A percentile compares a stretch with the other conserved stretches of the same genome.
Conservation (phyloP, 1,140 invertebrate species). For the Lasioglossum baleicum region DNA sequence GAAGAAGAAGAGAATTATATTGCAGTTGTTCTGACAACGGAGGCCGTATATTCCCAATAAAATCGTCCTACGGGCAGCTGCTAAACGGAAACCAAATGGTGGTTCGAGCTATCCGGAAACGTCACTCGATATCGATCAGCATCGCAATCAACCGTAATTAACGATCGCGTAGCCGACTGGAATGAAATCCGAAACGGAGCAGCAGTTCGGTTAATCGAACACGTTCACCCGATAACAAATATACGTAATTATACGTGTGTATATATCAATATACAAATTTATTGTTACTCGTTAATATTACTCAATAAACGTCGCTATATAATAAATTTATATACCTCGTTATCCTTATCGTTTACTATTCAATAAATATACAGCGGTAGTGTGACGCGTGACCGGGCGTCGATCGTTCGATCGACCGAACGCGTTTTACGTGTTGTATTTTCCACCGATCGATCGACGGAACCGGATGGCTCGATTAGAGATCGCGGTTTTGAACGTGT, state of each 20-base stretch:
- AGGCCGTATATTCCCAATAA: constrained; percentile 12
- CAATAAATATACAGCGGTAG: constrained; percentile 59
- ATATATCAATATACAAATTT: constrained; percentile 60
- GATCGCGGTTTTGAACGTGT: too few species aligned
- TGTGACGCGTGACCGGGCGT: constrained; percentile 36
- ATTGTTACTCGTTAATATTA: constrained; percentile 55
- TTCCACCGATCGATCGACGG: neutral
- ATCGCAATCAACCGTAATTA: neutral
- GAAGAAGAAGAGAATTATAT: constrained; percentile 18
- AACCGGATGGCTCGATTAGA: neutral
- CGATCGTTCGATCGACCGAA: constrained; percentile 56
- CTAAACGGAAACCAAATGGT: neutral
- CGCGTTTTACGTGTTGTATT: neutral
- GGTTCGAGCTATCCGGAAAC: neutral
- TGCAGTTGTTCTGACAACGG: constrained; percentile 7
- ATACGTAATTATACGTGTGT: constrained; percentile 43
- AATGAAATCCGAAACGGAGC: neutral
- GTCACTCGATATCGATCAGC: too few species aligned
- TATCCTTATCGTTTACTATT: constrained; percentile 53
- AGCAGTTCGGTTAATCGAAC: constrained; percentile 54
- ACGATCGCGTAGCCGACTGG: too few species aligned
- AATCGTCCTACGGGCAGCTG: neutral
- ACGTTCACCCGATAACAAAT: constrained; percentile 31
- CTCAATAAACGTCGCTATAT: constrained; percentile 57
- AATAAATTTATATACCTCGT: constrained; percentile 61